These are phyloP conservation scores for Drosophila ficusphila DNA, from an alignment of 1,140 invertebrate genomes.

Conservation along the genomic window DNA sequence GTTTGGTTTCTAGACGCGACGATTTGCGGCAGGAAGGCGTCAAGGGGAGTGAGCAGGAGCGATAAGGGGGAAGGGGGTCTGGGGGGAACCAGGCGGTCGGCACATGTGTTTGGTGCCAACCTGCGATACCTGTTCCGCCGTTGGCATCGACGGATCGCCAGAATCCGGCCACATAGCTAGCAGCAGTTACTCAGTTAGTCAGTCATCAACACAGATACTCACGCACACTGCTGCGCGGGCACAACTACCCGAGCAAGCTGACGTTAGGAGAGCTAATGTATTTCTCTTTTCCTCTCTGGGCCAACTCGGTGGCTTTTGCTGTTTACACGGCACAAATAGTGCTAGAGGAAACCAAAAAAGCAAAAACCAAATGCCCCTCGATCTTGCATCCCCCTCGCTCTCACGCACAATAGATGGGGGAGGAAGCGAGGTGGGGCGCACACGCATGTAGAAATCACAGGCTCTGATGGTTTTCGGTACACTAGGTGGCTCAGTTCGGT, in stretches of 20 bases:
- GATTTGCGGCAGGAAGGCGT: conserved; percentile 26
- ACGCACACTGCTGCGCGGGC: conserved; percentile 3
- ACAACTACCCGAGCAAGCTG: conserved; percentile 14
- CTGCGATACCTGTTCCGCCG: conserved; percentile 79
- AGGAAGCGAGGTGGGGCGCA: conserved; percentile 2
- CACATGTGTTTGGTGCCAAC: conserved; percentile 80
- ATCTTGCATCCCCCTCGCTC: conserved; percentile 14
- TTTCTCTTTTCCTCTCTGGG: conserved; percentile 15
- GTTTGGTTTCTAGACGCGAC: conserved; percentile 17
- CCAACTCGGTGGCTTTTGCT: conserved; percentile 34
- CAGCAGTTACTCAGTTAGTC: conserved; percentile 73
- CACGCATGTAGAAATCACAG: conserved; percentile 54
- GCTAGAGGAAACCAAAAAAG: conserved; percentile 62
- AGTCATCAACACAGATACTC: conserved; percentile 68
- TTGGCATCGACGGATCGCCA: conserved; percentile 54
- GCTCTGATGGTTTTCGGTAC: conserved; percentile 49
- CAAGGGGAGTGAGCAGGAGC: conserved; percentile 4
- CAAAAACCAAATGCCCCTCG: conserved; percentile 6
- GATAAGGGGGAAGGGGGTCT: neutral
- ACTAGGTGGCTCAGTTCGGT: conserved; percentile 35
- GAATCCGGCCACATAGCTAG: conserved; percentile 70
- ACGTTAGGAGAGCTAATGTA: conserved; percentile 57
- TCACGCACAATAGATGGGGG: neutral
- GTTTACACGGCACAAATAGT: conserved; percentile 30
- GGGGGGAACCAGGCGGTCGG: conserved; percentile 6